Evolutionary conservation across 2,888 invertebrate genomes (phyloP).

Genomic region (Limnephilus rhombicus): DNA sequence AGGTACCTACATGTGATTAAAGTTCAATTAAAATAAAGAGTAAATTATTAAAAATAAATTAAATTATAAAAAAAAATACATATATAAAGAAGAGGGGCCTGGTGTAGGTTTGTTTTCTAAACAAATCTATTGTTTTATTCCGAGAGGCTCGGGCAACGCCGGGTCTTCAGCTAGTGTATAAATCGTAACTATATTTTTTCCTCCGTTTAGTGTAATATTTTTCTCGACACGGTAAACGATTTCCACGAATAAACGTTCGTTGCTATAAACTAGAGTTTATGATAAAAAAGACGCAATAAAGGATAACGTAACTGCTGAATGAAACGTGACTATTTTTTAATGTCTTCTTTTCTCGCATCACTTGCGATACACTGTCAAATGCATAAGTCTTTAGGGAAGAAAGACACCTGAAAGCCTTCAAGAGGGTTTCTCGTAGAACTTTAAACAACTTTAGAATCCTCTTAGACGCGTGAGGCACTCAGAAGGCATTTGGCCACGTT

Average conservation of each 20-base stretch:
- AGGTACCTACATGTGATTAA: background rate
- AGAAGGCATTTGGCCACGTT: background rate
- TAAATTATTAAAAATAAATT: too few relatives aligned
- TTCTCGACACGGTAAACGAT: background rate
- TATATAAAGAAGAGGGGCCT: too few relatives aligned
- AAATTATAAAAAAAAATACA: too few relatives aligned
- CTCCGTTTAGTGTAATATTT: background rate
- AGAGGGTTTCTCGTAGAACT: background rate
- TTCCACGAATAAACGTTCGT: background rate
- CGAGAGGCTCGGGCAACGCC: too few relatives aligned
- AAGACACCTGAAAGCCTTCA: background rate
- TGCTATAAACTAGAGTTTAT: background rate
- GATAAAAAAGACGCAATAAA: conserved; percentile 4
- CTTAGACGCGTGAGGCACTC: conserved; percentile 20
- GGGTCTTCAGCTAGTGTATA: background rate
- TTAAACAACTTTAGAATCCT: conserved; percentile 6
- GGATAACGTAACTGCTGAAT: background rate
- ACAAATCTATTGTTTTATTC: too few relatives aligned
- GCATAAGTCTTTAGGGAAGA: conserved; percentile 34
- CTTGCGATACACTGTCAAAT: conserved; percentile 17
- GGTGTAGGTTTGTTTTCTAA: too few relatives aligned
- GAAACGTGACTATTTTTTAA: conserved; percentile 33
- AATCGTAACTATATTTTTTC: background rate
- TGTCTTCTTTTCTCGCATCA: conserved; percentile 11
- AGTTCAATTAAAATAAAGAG: too few relatives aligned